phyloP scores from a whole-genome alignment of 2,797 vertebrate species.

The Tolypeutes matacus region DNA sequence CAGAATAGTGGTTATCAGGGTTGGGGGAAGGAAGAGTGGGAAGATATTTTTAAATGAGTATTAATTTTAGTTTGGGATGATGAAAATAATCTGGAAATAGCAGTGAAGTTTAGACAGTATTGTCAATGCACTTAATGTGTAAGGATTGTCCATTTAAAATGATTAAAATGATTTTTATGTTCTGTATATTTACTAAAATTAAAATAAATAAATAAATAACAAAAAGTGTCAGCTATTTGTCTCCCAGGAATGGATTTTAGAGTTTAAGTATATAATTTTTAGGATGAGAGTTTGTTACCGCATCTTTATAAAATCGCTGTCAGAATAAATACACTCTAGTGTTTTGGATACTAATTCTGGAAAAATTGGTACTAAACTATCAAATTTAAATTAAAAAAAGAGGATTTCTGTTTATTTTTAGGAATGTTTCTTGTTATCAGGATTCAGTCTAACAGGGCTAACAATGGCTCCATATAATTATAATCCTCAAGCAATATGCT shows the following conservation, averaged over 20 bases:
- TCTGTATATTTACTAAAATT: too few species aligned
- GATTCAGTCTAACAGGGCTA: neutral
- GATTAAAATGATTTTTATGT: too few species aligned
- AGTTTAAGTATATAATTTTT: neutral
- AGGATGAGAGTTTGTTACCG: neutral
- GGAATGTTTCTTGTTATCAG: neutral
- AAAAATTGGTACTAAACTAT: neutral
- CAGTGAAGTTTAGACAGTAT: too few species aligned
- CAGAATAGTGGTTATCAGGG: too few species aligned
- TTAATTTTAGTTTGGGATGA: too few species aligned
- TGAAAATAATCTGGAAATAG: too few species aligned
- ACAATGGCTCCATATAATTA: neutral
- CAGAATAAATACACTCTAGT: neutral
- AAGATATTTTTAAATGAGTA: too few species aligned
- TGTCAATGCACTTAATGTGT: too few species aligned
- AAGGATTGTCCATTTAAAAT: too few species aligned
- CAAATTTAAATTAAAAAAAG: slow-evolving; percentile 4
- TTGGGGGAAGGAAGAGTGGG: too few species aligned
- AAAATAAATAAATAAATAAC: too few species aligned
- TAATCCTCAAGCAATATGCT: neutral
- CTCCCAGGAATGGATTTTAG: neutral
- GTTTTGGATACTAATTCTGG: slow-evolving; percentile 13
- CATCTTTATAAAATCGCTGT: slow-evolving; percentile 18
- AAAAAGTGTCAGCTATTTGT: neutral
- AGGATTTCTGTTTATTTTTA: neutral